Evolutionary conservation across 2,797 vertebrate genomes (phyloP).

Genomic region (Xyrichtys novacula): DNA sequence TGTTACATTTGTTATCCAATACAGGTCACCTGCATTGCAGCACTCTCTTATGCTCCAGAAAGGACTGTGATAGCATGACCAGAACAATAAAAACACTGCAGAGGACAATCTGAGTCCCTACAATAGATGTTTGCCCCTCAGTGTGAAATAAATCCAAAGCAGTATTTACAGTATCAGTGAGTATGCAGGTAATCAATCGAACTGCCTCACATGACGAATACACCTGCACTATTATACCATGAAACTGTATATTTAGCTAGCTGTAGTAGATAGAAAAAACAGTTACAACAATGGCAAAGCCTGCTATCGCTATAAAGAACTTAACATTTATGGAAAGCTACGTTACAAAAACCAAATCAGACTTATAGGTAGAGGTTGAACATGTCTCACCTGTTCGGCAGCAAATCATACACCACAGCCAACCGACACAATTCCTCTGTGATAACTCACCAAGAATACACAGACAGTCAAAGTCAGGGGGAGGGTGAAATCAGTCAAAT

Average conservation of each 20-base stretch:
- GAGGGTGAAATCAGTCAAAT: neutral
- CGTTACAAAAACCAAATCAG: fast-evolving
- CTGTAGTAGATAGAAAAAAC: neutral
- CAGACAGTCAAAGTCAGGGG: too few species aligned
- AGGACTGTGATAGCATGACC: neutral
- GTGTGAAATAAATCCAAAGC: conserved; percentile 8
- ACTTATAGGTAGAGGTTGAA: neutral
- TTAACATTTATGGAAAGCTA: neutral
- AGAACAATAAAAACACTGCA: neutral
- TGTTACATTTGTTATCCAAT: neutral
- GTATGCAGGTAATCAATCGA: neutral
- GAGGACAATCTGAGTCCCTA: neutral
- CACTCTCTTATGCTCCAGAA: neutral
- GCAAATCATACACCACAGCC: conserved; percentile 1
- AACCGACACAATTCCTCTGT: neutral
- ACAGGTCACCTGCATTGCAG: conserved; percentile 14
- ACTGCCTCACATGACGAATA: neutral
- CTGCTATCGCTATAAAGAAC: too few species aligned
- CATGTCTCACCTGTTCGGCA: conserved; percentile 40
- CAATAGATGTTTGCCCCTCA: neutral
- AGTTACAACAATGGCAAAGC: too few species aligned
- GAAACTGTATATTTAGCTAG: neutral
- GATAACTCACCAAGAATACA: neutral
- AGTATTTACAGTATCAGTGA: neutral
- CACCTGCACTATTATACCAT: neutral